Evolutionary conservation across 2,797 vertebrate species (phyloP).

Genomic region (Platalea minor): DNA sequence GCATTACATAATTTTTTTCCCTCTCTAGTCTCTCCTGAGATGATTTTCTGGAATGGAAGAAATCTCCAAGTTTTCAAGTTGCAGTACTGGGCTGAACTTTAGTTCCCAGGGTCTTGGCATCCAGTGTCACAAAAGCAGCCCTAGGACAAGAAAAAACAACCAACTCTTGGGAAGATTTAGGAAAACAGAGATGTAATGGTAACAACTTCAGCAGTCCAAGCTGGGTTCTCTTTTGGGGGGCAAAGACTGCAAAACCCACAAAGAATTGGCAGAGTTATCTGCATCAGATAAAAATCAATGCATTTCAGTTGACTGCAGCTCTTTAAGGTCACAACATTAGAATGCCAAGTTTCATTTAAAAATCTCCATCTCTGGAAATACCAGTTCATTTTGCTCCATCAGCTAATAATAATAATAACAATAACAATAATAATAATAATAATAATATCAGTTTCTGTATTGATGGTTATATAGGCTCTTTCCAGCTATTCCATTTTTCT

Average conservation of each 20-base stretch:
- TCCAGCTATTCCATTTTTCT: neutral
- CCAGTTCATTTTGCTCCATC: neutral
- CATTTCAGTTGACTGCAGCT: neutral
- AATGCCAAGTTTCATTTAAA: neutral
- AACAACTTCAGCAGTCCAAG: neutral
- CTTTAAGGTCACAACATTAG: neutral
- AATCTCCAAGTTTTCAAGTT: slow-evolving; percentile 1
- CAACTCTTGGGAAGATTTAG: slow-evolving; percentile 1
- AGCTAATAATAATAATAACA: neutral
- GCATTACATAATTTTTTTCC: neutral
- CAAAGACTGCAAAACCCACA: neutral
- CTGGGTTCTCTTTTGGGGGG: neutral
- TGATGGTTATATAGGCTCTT: neutral
- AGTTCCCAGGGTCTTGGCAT: slow-evolving; percentile 41
- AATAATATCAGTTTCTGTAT: neutral
- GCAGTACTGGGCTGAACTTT: slow-evolving; percentile 12
- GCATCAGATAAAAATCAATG: neutral
- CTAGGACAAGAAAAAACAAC: slow-evolving; percentile 28
- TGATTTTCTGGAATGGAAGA: slow-evolving; percentile 44
- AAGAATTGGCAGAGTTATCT: neutral
- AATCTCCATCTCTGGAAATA: neutral
- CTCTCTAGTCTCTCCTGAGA: neutral
- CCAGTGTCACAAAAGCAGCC: slow-evolving; percentile 7
- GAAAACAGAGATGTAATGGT: neutral
- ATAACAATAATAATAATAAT: neutral